Evolutionary conservation across 2,888 invertebrate genomes (phyloP), one percentile per base, ranked within the genome.

Genomic region (Cantharis flavilabris): DNA sequence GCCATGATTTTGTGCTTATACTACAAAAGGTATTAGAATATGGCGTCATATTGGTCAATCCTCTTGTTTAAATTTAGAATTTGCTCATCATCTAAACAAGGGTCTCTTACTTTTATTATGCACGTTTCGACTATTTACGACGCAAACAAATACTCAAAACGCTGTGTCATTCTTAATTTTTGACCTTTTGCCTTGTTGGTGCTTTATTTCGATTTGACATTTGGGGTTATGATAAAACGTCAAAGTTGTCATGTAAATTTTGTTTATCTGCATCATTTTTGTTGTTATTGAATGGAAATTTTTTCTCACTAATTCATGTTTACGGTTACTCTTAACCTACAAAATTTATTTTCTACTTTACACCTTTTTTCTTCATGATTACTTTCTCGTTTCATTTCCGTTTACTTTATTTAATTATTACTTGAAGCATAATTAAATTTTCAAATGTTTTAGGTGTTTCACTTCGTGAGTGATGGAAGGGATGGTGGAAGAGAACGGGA

Each of bases 401-500:
- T 30, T 30, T 30, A 30, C 16, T 67, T 67, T 67, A 23, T 67
- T 64, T 69, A 69, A 20, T 33, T 71, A 30, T 23, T 71, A 71
- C 62, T 20, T 71, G 20, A 62, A 26, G 14, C 13, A 72, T 62
- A 72, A 72, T 26, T 26, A 20, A 65, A 18, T 64, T 28, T 20
- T 72, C 20, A 18, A 72, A 14, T 72, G 3, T 65, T 72, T 64
- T 64, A 72, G 18, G 20, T 72, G 28, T 26, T 83, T 79, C 82
- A 82, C 87, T 88, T 86, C 88, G 87, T 89, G 88, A 90, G 90
- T 89, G 92, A 96, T 96, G 96, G 96, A 96, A 91, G 94, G 95
- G 91, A 95, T 96, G 94, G 96, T 96, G 90, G 96, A 96, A 91
- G 96, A 96, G 92, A 96, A 96, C 89, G 95, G 95, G 86, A 91